Percentiles rank a stretch among this genome's conserved stretches.
Conservation (phyloP, 1,140 invertebrate genomes). For the Nomia melanderi region DNA sequence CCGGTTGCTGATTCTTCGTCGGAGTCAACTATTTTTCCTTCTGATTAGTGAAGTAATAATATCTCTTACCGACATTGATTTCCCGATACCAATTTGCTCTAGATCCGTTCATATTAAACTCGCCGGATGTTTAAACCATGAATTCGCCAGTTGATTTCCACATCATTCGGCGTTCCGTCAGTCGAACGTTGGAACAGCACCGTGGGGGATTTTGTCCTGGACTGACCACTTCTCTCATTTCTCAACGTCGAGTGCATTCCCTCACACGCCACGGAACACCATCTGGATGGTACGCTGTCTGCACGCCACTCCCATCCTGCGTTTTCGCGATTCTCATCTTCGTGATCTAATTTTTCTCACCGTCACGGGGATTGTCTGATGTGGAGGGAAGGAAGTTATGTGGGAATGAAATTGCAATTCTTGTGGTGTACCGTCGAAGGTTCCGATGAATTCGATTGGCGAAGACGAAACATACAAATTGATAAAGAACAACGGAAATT, state of each 20-base stretch:
- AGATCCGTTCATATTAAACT: conserved; percentile 17
- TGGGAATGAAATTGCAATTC: not conserved
- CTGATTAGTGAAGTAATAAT: too few species aligned
- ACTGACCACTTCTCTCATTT: conserved; percentile 18
- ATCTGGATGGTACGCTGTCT: not conserved
- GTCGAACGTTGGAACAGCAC: not conserved
- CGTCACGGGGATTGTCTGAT: not conserved
- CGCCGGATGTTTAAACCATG: conserved; percentile 29
- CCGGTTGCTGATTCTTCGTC: too few species aligned
- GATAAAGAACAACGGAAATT: not conserved
- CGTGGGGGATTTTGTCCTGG: not conserved
- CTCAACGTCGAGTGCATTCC: conserved; percentile 4
- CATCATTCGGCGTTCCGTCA: conserved; percentile 3
- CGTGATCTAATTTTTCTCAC: not conserved
- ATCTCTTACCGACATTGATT: not conserved
- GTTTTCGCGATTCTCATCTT: not conserved
- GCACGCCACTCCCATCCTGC: not conserved
- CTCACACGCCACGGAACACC: conserved; percentile 3
- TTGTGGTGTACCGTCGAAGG: not conserved
- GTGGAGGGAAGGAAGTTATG: not conserved
- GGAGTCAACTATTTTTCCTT: too few species aligned
- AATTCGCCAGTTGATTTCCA: not conserved
- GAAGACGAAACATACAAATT: not conserved
- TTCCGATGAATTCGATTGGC: not conserved
- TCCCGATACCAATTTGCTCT: conserved; percentile 1